Conservation (phyloP, 2,888 invertebrate species). For the Drosophila melanocephala region DNA sequence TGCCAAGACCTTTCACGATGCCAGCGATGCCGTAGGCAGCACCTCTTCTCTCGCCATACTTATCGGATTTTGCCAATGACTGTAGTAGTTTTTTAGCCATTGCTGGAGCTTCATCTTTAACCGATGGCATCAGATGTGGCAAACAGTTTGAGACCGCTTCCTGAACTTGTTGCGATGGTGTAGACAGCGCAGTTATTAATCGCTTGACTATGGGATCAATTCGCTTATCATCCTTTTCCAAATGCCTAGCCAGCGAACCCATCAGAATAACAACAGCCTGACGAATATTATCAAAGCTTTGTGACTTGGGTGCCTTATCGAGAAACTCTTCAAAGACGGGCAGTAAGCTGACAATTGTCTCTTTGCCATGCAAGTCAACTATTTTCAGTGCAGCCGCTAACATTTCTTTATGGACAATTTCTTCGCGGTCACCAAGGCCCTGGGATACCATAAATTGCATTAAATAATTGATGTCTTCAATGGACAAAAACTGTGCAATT, state of each 20-base stretch:
- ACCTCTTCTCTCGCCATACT: slow-evolving; percentile 93
- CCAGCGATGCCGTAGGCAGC: slow-evolving; percentile 99
- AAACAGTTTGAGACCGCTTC: slow-evolving; percentile 98
- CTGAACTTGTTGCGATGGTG: slow-evolving; percentile 99
- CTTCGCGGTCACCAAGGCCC: slow-evolving; percentile 94
- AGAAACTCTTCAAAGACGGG: slow-evolving; percentile 97
- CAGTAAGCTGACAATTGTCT: slow-evolving; percentile 90
- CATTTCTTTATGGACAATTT: slow-evolving; percentile 95
- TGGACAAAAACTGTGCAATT: slow-evolving; percentile 88
- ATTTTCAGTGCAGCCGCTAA: slow-evolving; percentile 96
- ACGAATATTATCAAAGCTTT: slow-evolving; percentile 95
- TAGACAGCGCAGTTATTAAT: slow-evolving; percentile 95
- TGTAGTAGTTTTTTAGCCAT: slow-evolving; percentile 95
- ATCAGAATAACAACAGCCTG: slow-evolving; percentile 98
- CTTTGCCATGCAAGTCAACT: slow-evolving; percentile 96
- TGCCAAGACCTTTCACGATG: slow-evolving; percentile 98
- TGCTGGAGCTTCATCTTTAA: slow-evolving; percentile 95
- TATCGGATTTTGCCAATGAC: slow-evolving; percentile 94
- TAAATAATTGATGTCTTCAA: slow-evolving; percentile 89
- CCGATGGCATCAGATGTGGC: slow-evolving; percentile 96
- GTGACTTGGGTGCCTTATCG: slow-evolving; percentile 96
- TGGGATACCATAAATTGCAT: slow-evolving; percentile 94
- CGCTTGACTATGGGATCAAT: slow-evolving; percentile 97
- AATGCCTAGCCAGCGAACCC: slow-evolving; percentile 98
- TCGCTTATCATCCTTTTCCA: slow-evolving; percentile 94